Percentiles rank a stretch among this genome's conserved stretches.
These are phyloP conservation scores for Gisinianus flammeolus DNA, from an alignment of 2,888 invertebrate species.

Conservation along the genomic window DNA sequence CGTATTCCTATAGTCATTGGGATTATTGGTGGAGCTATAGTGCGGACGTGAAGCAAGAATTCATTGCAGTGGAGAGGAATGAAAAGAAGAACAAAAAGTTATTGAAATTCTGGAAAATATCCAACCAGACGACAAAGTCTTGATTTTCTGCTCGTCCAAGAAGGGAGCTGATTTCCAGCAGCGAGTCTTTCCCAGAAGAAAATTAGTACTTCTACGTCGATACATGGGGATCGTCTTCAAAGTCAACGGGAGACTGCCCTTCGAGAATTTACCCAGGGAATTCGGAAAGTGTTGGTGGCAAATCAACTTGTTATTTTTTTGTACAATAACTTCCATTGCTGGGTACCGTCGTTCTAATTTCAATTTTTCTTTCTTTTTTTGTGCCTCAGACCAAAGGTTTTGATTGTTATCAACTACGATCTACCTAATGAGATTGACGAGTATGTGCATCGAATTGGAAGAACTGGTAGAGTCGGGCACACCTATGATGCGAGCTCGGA, in stretches of 20 bases:
- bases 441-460: conserved; percentile 65
- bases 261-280: conserved; percentile 79
- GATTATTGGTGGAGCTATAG: conserved; percentile 90
- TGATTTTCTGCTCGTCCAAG: conserved; percentile 89
- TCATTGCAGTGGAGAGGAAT: conserved; percentile 72
- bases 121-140: conserved; percentile 62
- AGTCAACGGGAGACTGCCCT: conserved; percentile 75
- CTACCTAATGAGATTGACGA: conserved; percentile 63
- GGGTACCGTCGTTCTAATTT: background rate
- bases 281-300: conserved; percentile 82
- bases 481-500: conserved; percentile 67
- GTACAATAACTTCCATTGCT: background rate
- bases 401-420: conserved; percentile 66
- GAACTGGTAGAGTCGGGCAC: conserved; percentile 64
- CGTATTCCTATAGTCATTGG: conserved; percentile 90
- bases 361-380: conserved; percentile 25
- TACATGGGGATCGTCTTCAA: conserved; percentile 61
- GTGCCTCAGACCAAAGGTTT: conserved; percentile 75
- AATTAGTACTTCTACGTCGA: conserved; percentile 60
- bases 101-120: conserved; percentile 71
- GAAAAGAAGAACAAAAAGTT: conserved; percentile 77
- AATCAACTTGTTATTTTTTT: no score
- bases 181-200: background rate
- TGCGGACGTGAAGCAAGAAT: conserved; percentile 82
- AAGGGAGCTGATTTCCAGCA: conserved; percentile 3